Base-by-base conservation (phyloP, 2,888 invertebrate genomes). In the Microchrysa polita region DNA sequence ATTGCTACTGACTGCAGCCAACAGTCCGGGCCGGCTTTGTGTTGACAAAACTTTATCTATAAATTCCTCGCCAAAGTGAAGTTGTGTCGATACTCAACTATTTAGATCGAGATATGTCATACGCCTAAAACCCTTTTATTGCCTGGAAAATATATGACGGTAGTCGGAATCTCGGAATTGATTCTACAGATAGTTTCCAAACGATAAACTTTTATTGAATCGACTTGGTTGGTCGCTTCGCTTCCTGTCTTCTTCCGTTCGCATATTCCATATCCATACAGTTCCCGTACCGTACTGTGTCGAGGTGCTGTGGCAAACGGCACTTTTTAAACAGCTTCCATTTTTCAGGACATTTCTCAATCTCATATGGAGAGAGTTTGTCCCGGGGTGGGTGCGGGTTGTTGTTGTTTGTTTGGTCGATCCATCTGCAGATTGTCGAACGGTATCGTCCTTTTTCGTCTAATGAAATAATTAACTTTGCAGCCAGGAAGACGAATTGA, bases 141-240 rank as follows among this genome's bases (percentile, higher is more conserved):
- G 74, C 74, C 71, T 23, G 27, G 34, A 53, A 72, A 67, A 74
- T 74, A 74, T 73, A 74, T 74, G 67, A 67, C 67, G 72, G 72
- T 67, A 73, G 74, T 73, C 67, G 67, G 73, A 74, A 73, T 72
- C 67, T 74, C 67, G 18, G 73, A 74, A 73, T 72, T 73, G 74
- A 74, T 74, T 74, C 67, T 53, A 42, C 73, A 73, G 73, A 74
- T 74, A 74, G 74, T 74, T 74, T 74, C 74, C 74, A 44, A 73
- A 60, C 74, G 72, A 74, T 74, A 74, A 74, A 74, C 57, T 74
- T 74, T 74, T 74, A 74, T 74, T 72, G 67, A 67, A 44, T 65
- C 65, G 27, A 34, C 27, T 71, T 61, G 16, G 42, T 42, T 23
- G 48, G 42, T 42, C 44, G 48, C 61, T 59, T 48, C 48, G 34